Evolutionary conservation across 2,888 invertebrate species (phyloP).

Genomic region (Peribatodes rhomboidaria): DNA sequence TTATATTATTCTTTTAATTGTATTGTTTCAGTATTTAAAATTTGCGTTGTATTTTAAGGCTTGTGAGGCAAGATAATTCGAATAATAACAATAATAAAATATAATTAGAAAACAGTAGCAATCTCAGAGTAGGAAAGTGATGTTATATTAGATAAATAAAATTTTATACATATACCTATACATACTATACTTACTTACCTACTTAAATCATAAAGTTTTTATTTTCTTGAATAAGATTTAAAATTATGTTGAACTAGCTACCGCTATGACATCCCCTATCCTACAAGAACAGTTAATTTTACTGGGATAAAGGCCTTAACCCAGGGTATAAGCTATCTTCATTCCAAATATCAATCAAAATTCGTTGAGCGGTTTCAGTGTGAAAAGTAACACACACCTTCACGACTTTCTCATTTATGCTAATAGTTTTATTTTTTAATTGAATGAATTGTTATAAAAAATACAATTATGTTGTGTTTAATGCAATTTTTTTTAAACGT

Average conservation of each 20-base stretch:
- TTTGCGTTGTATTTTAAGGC: conserved; percentile 50
- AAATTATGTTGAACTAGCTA: conserved; percentile 29
- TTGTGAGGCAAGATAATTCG: conserved; percentile 40
- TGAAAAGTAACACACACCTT: no score
- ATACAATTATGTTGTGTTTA: no score
- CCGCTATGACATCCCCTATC: background rate
- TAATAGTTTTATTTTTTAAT: no score
- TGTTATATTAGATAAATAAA: conserved; percentile 33
- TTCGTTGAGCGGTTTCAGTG: no score
- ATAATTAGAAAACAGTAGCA: conserved; percentile 33
- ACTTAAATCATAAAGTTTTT: conserved; percentile 1
- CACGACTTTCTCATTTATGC: no score
- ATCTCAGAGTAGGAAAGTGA: conserved; percentile 33
- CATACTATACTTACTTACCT: background rate
- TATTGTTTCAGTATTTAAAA: conserved; percentile 46
- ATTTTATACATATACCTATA: conserved; percentile 11
- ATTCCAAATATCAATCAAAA: no score
- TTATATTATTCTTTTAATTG: conserved; percentile 3
- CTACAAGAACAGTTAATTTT: no score
- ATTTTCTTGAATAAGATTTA: conserved; percentile 30
- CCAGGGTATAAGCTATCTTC: no score
- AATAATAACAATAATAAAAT: conserved; percentile 37
- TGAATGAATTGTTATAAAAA: no score
- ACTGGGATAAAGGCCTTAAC: no score
- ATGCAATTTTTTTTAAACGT: background rate